phyloP scores from a whole-genome alignment of 2,888 invertebrate genomes.

The Epistrophella euchroma region DNA sequence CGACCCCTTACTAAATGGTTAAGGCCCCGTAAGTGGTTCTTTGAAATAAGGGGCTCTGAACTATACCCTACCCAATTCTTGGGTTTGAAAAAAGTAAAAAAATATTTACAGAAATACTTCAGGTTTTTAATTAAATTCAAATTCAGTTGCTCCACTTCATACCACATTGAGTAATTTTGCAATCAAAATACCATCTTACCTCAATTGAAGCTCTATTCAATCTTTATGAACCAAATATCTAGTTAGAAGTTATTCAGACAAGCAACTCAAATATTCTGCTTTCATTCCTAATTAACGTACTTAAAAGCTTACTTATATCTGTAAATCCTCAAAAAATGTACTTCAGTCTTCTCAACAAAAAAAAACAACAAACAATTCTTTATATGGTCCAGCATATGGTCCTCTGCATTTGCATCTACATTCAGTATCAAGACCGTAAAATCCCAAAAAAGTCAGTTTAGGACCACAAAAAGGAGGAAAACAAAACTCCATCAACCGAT shows the following conservation, averaged over 20 bases:
- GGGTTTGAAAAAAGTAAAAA: not conserved
- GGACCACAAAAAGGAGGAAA: slow-evolving; percentile 27
- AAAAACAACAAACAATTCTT: not conserved
- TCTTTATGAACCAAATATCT: not conserved
- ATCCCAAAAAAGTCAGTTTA: slow-evolving; percentile 40
- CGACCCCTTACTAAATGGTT: too few species aligned
- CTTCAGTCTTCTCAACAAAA: slow-evolving; percentile 1
- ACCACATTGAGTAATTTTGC: slow-evolving; percentile 1
- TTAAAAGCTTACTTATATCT: slow-evolving; percentile 36
- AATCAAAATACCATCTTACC: slow-evolving; percentile 4
- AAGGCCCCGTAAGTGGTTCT: not conserved
- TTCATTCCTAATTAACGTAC: slow-evolving; percentile 62
- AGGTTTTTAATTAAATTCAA: not conserved
- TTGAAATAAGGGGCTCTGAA: not conserved
- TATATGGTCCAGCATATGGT: not conserved
- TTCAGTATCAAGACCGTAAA: slow-evolving; percentile 18
- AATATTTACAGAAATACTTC: not conserved
- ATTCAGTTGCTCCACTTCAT: not conserved
- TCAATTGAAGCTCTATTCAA: not conserved
- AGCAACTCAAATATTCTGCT: slow-evolving; percentile 16
- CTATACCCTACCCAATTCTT: not conserved
- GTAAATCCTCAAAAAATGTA: slow-evolving; percentile 28
- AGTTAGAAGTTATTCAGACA: not conserved
- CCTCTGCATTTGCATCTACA: slow-evolving; percentile 9
- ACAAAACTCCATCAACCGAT: slow-evolving; percentile 45